Base-by-base conservation (phyloP, 92 coral and sea anemone genomes). In the Montipora capitata region DNA sequence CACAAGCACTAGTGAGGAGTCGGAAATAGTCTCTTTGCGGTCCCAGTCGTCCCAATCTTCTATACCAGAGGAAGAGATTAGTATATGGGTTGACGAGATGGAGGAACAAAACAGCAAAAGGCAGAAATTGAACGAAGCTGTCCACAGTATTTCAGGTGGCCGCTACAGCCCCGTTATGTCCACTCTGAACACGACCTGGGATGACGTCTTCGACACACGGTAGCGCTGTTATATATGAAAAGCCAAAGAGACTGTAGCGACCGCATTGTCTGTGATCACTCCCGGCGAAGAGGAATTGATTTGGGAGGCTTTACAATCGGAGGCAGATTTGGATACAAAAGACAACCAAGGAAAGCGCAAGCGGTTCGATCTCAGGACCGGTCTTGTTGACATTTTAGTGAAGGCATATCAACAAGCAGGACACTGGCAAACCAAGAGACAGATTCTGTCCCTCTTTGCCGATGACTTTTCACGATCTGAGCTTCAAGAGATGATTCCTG, bases 401-500 rank as follows among this genome's bases (percentile, higher is more conserved):
- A 79, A 85, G 54, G 90, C 87, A 2, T 72, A 85, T 51, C 17
- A 79, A 40, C 82, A 88, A 72, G 95, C 92, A 15, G 84, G 44
- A 13, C 20, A 59, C 43, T 92, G 90, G 90, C 92, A 80, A 73
- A 84, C 90, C 0, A 88, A 82, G 61, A 1, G 72, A 11, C 92
- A 88, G 63, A 92, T 92, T n/a, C 56, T 88, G 3, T 92, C 92
- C 39, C 63, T 92, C 56, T 83, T 92, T 75, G 77, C 97, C 7
- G 86, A 91, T 52, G 97, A 91, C 67, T 94, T 94, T 80, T 87
- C 85, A 4, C 63, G 92, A 18, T 56, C 85, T 13, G 97, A 91
- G 77, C 78, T 88, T 27, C 88, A 84, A 71, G 75, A 39, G 11
- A 27, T 87, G 85, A 76, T 91, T 10, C 79, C 84, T 11, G 87